Evolutionary conservation across 2,113 vertebrate genomes (phyloP), one percentile per base, ranked within the genome.

Genomic region (Osmerus eperlanus): DNA sequence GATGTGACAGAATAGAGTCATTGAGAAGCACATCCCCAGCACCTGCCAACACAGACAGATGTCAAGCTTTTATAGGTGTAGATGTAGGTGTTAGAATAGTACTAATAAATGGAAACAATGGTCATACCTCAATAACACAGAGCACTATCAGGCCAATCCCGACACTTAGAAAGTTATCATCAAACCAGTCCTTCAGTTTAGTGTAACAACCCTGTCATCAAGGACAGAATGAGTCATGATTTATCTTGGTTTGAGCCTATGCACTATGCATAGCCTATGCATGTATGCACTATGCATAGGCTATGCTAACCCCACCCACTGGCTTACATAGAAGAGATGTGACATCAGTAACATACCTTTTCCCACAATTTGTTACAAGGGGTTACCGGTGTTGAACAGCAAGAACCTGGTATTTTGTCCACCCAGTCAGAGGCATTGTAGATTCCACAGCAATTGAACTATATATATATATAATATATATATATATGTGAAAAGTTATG

Each of bases 1-100:
- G 72, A 93, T 93, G 82, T 94, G 92, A 81, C 93, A 94, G 83
- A 91, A 93, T 19, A 94, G 85, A 3, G 93, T 94, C 91, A 94
- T 91, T 73, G 92, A 85, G 19, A 93, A 93, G 18, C 92, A 94
- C 93, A 94, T 94, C 12, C 88, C 92, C 81, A 94, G 71, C 3
- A 94, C 92, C 93, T 94, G 83, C 9, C 53, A 25, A 73, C 52
- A 60, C 28, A 73, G 2, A 53, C 67, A 65, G 61, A 12, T 74
- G n/a, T 8, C 6, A 23, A 60, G 14, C 9, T 54, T 62, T 3
- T 21, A 52, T 18, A 47, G 9, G 9, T 47, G 41, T 2, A 41
- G 7, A 11, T 41, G 36, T 23, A 28, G 2, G 2, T 2, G 25
- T 28, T 12, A 47, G 60, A 62, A 29, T 62, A 15, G 13, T 25